Conservation (phyloP, 2,113 vertebrate genomes). For the Erythrolamprus reginae region DNA sequence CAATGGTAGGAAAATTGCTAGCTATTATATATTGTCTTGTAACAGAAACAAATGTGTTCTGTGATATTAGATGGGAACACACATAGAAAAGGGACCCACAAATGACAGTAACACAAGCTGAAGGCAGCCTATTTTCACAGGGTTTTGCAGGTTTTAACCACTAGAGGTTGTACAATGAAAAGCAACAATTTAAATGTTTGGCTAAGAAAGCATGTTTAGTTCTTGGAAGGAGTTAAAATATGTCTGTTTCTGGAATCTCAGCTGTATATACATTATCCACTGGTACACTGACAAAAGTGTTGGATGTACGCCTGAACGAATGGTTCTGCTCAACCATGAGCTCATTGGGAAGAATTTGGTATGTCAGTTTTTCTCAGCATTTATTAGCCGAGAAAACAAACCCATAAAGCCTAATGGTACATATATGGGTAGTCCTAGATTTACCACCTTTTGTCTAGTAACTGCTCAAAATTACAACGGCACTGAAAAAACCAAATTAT, state of each 20-base stretch:
- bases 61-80: constrained; percentile 70
- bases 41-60: constrained; percentile 77
- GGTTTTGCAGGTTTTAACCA: constrained; percentile 49
- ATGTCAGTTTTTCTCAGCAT: background rate
- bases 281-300: background rate
- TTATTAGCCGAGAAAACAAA: background rate
- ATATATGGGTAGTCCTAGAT: background rate
- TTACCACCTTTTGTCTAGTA: background rate
- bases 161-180: constrained; percentile 49
- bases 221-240: constrained; percentile 37
- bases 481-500: background rate
- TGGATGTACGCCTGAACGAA: background rate
- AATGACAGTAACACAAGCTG: constrained; percentile 59
- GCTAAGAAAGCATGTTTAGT: constrained; percentile 43
- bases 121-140: constrained; percentile 45
- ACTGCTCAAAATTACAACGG: background rate
- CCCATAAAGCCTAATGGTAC: background rate
- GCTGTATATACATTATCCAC: background rate
- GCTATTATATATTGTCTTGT: constrained; percentile 58
- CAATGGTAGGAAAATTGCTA: constrained; percentile 50
- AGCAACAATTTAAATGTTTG: constrained; percentile 54
- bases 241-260: background rate
- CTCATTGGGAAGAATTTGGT: background rate
- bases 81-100: constrained; percentile 50
- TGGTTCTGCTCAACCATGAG: background rate